phyloP scores from a whole-genome alignment of 2,888 invertebrate genomes.

The Acanthosoma haemorrhoidale region DNA sequence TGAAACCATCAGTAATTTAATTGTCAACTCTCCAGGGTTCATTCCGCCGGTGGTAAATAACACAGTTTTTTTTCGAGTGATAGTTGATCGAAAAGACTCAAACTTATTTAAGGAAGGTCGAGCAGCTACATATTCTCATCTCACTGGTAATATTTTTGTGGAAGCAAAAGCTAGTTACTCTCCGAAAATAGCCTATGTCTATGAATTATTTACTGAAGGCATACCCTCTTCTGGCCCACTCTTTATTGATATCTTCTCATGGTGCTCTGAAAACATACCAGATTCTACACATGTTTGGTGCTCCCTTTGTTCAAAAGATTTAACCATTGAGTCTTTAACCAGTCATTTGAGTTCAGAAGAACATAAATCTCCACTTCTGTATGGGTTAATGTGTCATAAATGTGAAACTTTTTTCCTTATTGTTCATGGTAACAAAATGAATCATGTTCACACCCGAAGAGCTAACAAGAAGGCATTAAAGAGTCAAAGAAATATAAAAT shows the following conservation, averaged over 20 bases:
- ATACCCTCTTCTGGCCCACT: neutral
- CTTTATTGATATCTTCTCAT: neutral
- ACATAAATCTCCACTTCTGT: neutral
- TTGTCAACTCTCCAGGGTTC: neutral
- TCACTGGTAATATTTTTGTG: neutral
- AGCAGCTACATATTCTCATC: neutral
- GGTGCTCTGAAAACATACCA: slow-evolving; percentile 4
- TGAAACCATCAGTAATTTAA: neutral
- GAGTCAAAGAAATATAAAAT: neutral
- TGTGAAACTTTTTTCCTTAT: neutral
- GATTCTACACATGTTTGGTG: neutral
- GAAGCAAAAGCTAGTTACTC: neutral
- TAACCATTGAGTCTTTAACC: neutral
- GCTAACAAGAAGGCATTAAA: neutral
- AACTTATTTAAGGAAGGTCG: neutral
- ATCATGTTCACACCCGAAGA: neutral
- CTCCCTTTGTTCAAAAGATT: neutral
- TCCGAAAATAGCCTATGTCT: neutral
- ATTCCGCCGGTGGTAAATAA: neutral
- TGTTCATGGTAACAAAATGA: neutral
- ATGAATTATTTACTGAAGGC: neutral
- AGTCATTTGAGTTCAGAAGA: neutral
- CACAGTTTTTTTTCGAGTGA: neutral
- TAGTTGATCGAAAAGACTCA: neutral
- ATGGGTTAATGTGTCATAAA: neutral